These are phyloP conservation scores for Melanerpes formicivorus DNA, from an alignment of 2,113 vertebrate genomes.

Conservation along the genomic window DNA sequence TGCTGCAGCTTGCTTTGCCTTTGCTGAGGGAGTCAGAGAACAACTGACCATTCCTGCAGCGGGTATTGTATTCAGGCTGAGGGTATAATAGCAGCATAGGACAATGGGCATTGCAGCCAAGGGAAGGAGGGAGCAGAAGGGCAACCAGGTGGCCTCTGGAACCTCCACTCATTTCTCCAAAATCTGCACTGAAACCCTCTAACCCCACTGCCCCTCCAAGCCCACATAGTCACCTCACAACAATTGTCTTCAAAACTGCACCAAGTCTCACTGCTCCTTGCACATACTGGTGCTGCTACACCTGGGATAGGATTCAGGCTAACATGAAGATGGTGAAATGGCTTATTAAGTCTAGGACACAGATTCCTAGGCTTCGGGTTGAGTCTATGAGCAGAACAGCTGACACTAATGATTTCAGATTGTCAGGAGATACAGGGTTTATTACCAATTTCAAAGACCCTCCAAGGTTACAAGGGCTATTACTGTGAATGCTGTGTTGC, in stretches of 20 bases:
- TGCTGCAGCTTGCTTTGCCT: neutral
- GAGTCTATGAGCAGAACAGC: neutral
- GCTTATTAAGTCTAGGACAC: neutral
- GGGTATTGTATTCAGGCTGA: neutral
- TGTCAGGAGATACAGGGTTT: neutral
- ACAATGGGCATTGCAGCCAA: neutral
- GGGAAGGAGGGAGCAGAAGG: too few relatives aligned
- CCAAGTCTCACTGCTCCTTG: neutral
- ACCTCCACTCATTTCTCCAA: neutral
- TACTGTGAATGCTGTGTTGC: neutral
- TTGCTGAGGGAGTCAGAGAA: neutral
- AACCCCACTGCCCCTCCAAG: neutral
- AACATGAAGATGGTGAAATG: neutral
- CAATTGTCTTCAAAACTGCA: neutral
- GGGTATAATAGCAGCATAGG: accelerated
- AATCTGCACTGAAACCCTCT: neutral
- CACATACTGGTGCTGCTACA: neutral
- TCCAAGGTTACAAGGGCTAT: neutral
- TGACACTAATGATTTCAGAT: neutral
- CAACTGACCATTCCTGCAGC: accelerated
- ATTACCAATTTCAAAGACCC: neutral
- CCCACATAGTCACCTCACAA: neutral
- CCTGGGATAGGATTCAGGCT: neutral
- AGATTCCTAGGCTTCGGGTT: neutral
- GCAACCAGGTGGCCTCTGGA: neutral